A percentile compares a stretch with the other conserved stretches of the same genome.
These are phyloP conservation scores for Psittacara wagleri DNA, from an alignment of 2,113 vertebrate species.

Conservation along the genomic window DNA sequence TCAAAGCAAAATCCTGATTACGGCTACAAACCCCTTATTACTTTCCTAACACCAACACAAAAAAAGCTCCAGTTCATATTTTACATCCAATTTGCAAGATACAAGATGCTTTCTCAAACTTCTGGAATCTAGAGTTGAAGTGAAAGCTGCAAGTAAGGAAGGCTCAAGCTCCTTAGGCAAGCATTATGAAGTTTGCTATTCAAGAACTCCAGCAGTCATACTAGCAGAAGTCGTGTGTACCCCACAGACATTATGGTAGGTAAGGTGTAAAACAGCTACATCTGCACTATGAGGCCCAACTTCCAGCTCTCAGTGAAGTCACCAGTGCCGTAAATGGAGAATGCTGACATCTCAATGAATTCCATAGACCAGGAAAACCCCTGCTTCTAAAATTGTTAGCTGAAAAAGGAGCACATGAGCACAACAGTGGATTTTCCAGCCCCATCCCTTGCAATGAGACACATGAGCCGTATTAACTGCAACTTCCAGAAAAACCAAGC, in stretches of 20 bases:
- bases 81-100: neutral
- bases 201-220: neutral
- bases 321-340: neutral
- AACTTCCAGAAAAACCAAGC: neutral
- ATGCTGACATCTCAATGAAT: neutral
- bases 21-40: neutral
- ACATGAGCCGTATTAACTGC: constrained; percentile 32
- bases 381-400: neutral
- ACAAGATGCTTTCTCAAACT: neutral
- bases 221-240: neutral
- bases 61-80: neutral
- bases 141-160: neutral
- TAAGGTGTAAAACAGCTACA: neutral
- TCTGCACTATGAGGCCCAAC: neutral
- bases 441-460: neutral
- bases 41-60: neutral
- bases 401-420: neutral
- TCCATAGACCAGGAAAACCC: constrained; percentile 3
- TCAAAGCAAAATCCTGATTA: neutral
- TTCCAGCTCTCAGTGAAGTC: neutral
- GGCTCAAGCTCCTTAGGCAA: neutral
- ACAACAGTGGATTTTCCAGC: neutral
- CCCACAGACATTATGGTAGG: neutral
- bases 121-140: neutral
- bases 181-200: neutral